Evolutionary conservation across 2,888 invertebrate genomes (phyloP).

Genomic region (Himalopsyche tibetana): DNA sequence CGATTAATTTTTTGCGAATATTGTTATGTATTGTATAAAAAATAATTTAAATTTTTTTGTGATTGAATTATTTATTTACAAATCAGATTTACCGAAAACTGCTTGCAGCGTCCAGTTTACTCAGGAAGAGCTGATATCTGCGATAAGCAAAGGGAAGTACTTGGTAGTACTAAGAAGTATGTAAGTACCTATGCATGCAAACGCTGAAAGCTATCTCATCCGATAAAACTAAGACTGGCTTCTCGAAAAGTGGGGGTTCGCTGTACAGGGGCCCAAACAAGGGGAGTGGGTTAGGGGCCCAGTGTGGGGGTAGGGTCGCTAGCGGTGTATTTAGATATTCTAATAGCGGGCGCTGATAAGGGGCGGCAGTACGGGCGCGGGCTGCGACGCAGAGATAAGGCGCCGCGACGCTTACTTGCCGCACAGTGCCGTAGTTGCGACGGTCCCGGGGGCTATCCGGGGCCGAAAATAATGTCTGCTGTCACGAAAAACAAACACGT

Average conservation of each 20-base stretch:
- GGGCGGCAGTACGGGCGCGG: slow-evolving; percentile 68
- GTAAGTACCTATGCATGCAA: slow-evolving; percentile 35
- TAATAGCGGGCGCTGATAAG: slow-evolving; percentile 72
- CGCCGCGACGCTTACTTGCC: slow-evolving; percentile 67
- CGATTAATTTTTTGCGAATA: too few species aligned
- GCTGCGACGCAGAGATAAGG: slow-evolving; percentile 67
- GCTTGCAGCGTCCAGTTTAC: neutral
- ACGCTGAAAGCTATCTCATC: slow-evolving; percentile 37
- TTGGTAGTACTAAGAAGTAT: slow-evolving; percentile 19
- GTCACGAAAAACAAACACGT: slow-evolving; percentile 37
- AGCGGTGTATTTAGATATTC: slow-evolving; percentile 74
- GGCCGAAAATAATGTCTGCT: slow-evolving; percentile 66
- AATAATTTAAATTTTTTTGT: too few species aligned
- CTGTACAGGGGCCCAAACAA: slow-evolving; percentile 66
- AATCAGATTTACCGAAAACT: neutral
- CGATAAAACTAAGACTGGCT: slow-evolving; percentile 50
- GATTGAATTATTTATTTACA: too few species aligned
- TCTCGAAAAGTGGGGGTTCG: neutral
- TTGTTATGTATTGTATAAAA: too few species aligned
- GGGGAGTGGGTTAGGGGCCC: slow-evolving; percentile 67
- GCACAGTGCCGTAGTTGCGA: slow-evolving; percentile 61
- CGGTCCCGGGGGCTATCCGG: slow-evolving; percentile 68
- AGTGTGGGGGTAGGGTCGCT: slow-evolving; percentile 66
- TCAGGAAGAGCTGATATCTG: neutral
- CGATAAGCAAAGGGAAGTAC: slow-evolving; percentile 31